phyloP scores from a whole-genome alignment of 2,888 invertebrate genomes.

The Cephus nigrinus region DNA sequence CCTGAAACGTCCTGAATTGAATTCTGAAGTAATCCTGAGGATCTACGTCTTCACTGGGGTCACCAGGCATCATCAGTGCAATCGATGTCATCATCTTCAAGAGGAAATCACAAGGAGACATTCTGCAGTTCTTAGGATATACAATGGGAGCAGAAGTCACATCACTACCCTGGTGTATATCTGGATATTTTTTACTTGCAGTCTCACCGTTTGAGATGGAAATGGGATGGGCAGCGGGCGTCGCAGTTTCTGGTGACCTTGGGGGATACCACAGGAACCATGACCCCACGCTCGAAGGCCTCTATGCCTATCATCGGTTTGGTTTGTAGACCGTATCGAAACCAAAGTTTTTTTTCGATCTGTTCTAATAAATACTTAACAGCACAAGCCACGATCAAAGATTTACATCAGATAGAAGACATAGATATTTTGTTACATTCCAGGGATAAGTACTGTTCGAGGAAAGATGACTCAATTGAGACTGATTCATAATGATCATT shows the following conservation, averaged over 20 bases:
- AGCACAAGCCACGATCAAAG: conserved; percentile 5
- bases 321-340: conserved; percentile 63
- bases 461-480: background rate
- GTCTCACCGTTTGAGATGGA: conserved; percentile 62
- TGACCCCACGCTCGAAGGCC: conserved; percentile 36
- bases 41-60: background rate
- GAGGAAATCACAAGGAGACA: conserved; percentile 9
- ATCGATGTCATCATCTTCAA: background rate
- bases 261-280: conserved; percentile 29
- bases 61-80: background rate
- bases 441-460: background rate
- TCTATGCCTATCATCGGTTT: conserved; percentile 50
- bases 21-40: background rate
- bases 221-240: conserved; percentile 42
- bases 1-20: conserved; percentile 1
- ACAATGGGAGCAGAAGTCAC: conserved; percentile 28
- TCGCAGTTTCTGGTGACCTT: conserved; percentile 38
- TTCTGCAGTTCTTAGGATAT: conserved; percentile 17
- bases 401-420: background rate
- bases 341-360: conserved; percentile 35
- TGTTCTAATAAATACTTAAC: conserved; percentile 16
- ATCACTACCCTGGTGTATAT: conserved; percentile 52
- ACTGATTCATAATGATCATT: background rate
- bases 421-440: background rate
- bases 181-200: conserved; percentile 62